Base-by-base conservation (phyloP, 1,140 invertebrate species). In the Zaprionus ghesquierei region DNA sequence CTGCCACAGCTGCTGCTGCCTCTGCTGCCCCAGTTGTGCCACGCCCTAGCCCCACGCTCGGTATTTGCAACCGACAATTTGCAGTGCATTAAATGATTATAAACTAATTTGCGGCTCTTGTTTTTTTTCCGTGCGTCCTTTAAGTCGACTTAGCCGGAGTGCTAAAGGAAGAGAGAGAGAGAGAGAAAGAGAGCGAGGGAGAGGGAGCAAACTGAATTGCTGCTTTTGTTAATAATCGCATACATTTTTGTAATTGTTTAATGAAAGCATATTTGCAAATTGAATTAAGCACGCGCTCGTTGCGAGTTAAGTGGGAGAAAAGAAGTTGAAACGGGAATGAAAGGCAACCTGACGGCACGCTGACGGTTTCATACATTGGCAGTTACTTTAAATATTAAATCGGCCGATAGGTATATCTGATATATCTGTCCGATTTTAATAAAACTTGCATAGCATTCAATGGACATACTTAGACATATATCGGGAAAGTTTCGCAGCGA, bases 41-140 rank as follows among this genome's bases (percentile, higher is more conserved):
- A 41, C 35, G 35, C 35, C 35, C 38, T 5, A 35, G 27, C 9
- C 22, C 23, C 27, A 27, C n/a, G n/a, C n/a, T n/a, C n/a, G 27
- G 33, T 51, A 44, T 69, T 59, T 51, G 62, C 63, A 71, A 46
- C 65, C 63, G 78, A 79, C 78, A 51, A 63, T 77, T 77, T 74
- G 59, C 60, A 78, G 75, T 87, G 81, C 75, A 86, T 87, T 82
- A 81, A 86, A 87, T 82, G 81, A 81, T 86, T 77, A 86, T 87
- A 74, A 86, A 87, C 81, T 87, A 87, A 87, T 86, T 86, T 51
- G 49, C 5, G 78, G 75, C 81, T 81, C 64, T 70, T 69, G 65
- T 61, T 33, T 50, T 35, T 15, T 44, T 50, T 18, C 29, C 23
- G 33, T 53, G 31, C 13, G 29, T 50, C 41, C 8, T 44, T 15